These are phyloP conservation scores for Pachypsylla venusta DNA, from an alignment of 1,140 invertebrate species.

Conservation along the genomic window DNA sequence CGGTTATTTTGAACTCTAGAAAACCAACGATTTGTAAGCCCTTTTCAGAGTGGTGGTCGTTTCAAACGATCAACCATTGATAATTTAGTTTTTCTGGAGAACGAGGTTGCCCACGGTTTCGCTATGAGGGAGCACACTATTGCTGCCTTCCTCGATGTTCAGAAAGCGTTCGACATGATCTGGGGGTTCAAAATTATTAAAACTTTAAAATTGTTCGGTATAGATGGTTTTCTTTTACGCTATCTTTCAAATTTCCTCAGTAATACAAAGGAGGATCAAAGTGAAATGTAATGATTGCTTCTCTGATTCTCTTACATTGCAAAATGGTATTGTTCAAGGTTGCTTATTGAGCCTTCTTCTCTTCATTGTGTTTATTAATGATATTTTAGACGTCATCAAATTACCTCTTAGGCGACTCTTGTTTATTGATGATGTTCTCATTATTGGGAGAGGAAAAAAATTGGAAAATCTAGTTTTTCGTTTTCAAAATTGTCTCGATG, in stretches of 20 bases:
- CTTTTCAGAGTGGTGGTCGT: slow-evolving; percentile 2
- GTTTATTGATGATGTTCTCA: slow-evolving; percentile 9
- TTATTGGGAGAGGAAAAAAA: not conserved
- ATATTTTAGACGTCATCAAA: not conserved
- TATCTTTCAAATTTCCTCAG: slow-evolving; percentile 3
- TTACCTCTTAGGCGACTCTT: not conserved
- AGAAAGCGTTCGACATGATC: slow-evolving; percentile 14
- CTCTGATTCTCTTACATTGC: not conserved
- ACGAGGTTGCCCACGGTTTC: not conserved
- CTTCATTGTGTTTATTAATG: not conserved
- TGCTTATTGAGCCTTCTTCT: slow-evolving; percentile 7
- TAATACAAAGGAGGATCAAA: slow-evolving; percentile 8
- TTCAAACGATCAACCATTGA: slow-evolving; percentile 8
- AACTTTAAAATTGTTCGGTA: not conserved
- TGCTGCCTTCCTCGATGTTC: not conserved
- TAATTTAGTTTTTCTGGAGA: not conserved
- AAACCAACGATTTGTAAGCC: not conserved
- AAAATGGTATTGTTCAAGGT: slow-evolving; percentile 12
- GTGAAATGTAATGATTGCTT: not conserved
- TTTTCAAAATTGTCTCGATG: not conserved
- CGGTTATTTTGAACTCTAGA: slow-evolving; percentile 11
- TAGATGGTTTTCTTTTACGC: not conserved
- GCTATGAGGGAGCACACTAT: not conserved
- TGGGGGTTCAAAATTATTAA: slow-evolving; percentile 4
- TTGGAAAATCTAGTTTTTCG: not conserved